A percentile compares a stretch with the other conserved stretches of the same genome.
phyloP scores from a whole-genome alignment of 2,797 vertebrate genomes.

The Enoplosus armatus region DNA sequence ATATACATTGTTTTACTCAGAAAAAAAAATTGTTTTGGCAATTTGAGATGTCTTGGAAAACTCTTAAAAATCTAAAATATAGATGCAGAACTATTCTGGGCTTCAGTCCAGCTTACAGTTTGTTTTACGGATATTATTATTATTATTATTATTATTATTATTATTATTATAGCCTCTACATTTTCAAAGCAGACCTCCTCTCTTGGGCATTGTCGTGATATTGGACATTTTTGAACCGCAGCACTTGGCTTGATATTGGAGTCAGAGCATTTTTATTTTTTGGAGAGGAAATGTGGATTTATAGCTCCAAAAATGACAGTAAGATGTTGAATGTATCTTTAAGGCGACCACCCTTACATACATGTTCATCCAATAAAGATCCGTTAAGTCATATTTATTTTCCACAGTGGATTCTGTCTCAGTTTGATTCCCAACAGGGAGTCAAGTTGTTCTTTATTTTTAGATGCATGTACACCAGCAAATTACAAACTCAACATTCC shows the following conservation, averaged over 20 bases:
- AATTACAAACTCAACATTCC: conserved; percentile 47
- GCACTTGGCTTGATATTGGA: conserved; percentile 85
- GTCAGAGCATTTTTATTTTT: conserved; percentile 70
- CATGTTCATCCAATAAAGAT: conserved; percentile 90
- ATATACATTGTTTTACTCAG: conserved; percentile 67
- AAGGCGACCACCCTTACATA: conserved; percentile 83
- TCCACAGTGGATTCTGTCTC: conserved; percentile 74
- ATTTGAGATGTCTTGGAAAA: conserved; percentile 61
- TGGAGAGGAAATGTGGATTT: conserved; percentile 79
- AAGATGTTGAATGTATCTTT: conserved; percentile 88
- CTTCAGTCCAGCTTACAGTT: conserved; percentile 51
- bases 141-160: conserved; percentile 31
- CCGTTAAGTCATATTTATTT: conserved; percentile 81
- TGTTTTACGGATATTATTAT: conserved; percentile 57
- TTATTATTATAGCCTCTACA: conserved; percentile 60
- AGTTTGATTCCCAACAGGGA: conserved; percentile 50
- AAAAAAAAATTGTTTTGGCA: conserved; percentile 55
- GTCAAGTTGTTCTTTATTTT: conserved; percentile 31
- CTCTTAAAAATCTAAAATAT: conserved; percentile 52
- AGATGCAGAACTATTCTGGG: conserved; percentile 63
- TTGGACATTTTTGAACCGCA: conserved; percentile 82
- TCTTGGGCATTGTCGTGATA: conserved; percentile 72
- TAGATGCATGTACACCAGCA: conserved; percentile 36
- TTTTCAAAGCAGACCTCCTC: conserved; percentile 71
- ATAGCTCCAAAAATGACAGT: conserved; percentile 81